Percentiles rank a stretch among this genome's conserved stretches.
phyloP scores from a whole-genome alignment of 92 coral and sea anemone genomes.

The Parazoanthus swiftii region DNA sequence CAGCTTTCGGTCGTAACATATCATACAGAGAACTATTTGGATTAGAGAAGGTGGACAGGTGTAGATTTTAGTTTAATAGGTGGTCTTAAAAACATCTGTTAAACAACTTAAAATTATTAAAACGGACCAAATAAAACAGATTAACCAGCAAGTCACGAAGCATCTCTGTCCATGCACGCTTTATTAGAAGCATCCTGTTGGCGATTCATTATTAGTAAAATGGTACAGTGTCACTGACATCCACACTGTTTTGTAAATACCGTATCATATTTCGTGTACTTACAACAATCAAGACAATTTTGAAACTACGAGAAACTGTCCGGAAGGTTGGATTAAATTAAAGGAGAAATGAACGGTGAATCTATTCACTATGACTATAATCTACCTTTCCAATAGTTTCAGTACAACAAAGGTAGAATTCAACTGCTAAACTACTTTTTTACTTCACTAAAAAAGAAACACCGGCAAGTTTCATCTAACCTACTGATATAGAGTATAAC shows the following conservation, averaged over 20 bases:
- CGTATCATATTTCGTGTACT: not conserved
- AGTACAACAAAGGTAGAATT: not conserved
- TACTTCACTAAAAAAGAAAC: not conserved
- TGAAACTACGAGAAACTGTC: not conserved
- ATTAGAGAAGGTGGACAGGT: not conserved
- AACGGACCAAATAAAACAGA: not conserved
- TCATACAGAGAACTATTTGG: not conserved
- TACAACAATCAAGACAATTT: not conserved
- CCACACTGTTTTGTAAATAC: not conserved
- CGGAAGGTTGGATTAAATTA: not conserved
- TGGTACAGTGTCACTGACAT: not conserved
- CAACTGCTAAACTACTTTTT: not conserved
- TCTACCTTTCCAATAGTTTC: not conserved
- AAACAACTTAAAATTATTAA: slow-evolving; percentile 11
- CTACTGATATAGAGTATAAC: not conserved
- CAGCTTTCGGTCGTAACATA: not conserved
- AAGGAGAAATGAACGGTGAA: not conserved
- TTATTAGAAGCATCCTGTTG: slow-evolving; percentile 5
- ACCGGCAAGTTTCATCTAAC: not conserved
- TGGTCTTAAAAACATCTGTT: slow-evolving; percentile 35
- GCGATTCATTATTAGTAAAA: not conserved
- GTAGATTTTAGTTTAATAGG: slow-evolving; percentile 1
- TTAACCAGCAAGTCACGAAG: slow-evolving; percentile 12
- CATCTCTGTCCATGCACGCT: slow-evolving; percentile 2
- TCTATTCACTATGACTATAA: not conserved